Evolutionary conservation across 2,888 invertebrate species (phyloP).

Genomic region (Mesopsocus fuscifrons): DNA sequence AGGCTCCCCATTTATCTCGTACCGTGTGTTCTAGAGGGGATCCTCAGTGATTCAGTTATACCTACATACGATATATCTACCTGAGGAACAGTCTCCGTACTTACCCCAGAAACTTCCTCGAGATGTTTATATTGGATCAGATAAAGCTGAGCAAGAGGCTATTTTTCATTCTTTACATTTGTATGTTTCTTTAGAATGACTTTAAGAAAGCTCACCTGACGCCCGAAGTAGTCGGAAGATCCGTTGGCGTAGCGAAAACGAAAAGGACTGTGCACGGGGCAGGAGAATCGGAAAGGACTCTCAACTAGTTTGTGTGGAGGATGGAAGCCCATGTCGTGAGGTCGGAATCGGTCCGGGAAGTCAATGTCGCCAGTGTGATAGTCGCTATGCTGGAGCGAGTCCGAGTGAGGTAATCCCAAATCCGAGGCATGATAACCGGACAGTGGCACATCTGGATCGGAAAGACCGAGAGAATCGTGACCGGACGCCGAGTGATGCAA

Average conservation of each 20-base stretch:
- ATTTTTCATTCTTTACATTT: too few relatives aligned
- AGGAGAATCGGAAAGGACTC: conserved; percentile 25
- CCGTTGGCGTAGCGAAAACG: conserved; percentile 38
- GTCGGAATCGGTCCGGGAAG: conserved; percentile 8
- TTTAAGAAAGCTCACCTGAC: conserved; percentile 17
- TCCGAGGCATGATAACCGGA: conserved; percentile 3
- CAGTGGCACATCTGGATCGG: conserved; percentile 1
- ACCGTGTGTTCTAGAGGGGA: too few relatives aligned
- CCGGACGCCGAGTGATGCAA: conserved; percentile 7
- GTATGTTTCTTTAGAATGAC: too few relatives aligned
- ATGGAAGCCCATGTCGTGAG: conserved; percentile 6
- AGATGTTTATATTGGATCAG: too few relatives aligned
- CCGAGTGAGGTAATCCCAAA: conserved; percentile 2
- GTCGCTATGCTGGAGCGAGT: background rate
- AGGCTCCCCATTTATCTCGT: too few relatives aligned
- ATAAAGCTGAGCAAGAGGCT: too few relatives aligned
- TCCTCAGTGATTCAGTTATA: too few relatives aligned
- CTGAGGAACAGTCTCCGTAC: too few relatives aligned
- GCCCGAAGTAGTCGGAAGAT: conserved; percentile 28
- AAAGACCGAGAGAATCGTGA: conserved; percentile 5
- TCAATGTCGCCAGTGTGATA: background rate
- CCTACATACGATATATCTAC: too few relatives aligned
- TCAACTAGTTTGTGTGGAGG: conserved; percentile 1
- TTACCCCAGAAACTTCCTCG: too few relatives aligned
- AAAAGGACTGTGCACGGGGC: conserved; percentile 59